These are phyloP conservation scores for Drosophila prosaltans DNA, from an alignment of 1,140 invertebrate genomes.

Conservation along the genomic window DNA sequence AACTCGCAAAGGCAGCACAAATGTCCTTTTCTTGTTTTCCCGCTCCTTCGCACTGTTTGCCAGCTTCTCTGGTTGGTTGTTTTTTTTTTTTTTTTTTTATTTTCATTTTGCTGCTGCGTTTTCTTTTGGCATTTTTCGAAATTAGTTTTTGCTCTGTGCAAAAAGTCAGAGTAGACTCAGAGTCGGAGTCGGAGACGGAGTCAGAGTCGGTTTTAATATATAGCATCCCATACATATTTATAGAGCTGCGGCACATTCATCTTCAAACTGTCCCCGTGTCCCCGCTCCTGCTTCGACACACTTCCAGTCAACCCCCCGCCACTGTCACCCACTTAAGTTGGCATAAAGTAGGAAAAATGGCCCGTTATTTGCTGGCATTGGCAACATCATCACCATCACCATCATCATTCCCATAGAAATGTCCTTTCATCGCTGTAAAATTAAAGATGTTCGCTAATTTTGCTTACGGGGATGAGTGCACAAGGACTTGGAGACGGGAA, in stretches of 20 bases:
- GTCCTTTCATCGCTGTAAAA: conserved; percentile 55
- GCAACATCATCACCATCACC: conserved; percentile 59
- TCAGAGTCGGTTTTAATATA: conserved; percentile 81
- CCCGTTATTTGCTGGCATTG: conserved; percentile 59
- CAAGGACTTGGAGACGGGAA: neutral
- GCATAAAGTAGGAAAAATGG: conserved; percentile 77
- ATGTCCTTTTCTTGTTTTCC: conserved; percentile 71
- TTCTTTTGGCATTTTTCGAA: conserved; percentile 83
- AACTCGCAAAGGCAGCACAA: conserved; percentile 71
- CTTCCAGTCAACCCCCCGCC: conserved; percentile 6
- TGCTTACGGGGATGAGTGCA: neutral
- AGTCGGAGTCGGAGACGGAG: conserved; percentile 45
- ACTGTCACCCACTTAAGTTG: conserved; percentile 75
- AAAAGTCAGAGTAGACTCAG: conserved; percentile 50
- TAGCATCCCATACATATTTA: conserved; percentile 82
- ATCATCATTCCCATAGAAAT: conserved; percentile 35
- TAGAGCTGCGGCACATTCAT: conserved; percentile 81
- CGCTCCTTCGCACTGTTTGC: conserved; percentile 20
- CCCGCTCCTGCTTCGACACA: neutral
- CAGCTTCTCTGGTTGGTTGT: conserved; percentile 28
- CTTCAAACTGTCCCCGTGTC: conserved; percentile 53
- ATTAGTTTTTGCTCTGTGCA: conserved; percentile 81
- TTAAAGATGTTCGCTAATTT: conserved; percentile 66
- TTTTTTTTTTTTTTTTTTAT: conserved; percentile 78
- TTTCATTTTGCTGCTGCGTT: conserved; percentile 77